Conservation (phyloP, 2,113 vertebrate species). For the Vanacampus margaritifer region DNA sequence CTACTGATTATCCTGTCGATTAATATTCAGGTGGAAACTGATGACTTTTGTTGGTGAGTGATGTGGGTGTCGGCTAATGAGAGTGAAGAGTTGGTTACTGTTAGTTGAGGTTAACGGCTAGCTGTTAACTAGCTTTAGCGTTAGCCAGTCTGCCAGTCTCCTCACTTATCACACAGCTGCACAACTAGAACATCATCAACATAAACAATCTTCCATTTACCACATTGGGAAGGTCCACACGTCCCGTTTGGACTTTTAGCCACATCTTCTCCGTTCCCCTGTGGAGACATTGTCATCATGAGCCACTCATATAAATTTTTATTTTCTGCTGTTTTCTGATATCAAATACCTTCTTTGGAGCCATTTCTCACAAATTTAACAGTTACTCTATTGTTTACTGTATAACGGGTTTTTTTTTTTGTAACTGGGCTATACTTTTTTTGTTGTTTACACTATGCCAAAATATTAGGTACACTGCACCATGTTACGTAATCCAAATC, state of each 20-base stretch:
- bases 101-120: neutral
- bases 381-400: neutral
- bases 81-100: neutral
- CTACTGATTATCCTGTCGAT: neutral
- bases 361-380: conserved; percentile 40
- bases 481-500: neutral
- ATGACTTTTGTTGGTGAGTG: neutral
- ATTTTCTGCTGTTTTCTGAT: conserved; percentile 7
- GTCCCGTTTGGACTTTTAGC: conserved; percentile 83
- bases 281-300: conserved; percentile 42
- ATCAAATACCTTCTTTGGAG: conserved; percentile 61
- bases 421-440: neutral
- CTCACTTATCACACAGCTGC: neutral
- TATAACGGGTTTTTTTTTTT: neutral
- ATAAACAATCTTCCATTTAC: conserved; percentile 72
- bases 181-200: conserved; percentile 2
- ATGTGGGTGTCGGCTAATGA: neutral
- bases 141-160: neutral
- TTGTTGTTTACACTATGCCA: neutral
- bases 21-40: neutral
- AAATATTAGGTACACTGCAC: neutral
- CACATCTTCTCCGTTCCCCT: conserved; percentile 80
- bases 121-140: neutral
- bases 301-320: conserved; percentile 24
- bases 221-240: conserved; percentile 95